Percentiles rank a stretch among this genome's conserved stretches.
Conservation (phyloP, 2,113 vertebrate genomes). For the Laterallus jamaicensis region DNA sequence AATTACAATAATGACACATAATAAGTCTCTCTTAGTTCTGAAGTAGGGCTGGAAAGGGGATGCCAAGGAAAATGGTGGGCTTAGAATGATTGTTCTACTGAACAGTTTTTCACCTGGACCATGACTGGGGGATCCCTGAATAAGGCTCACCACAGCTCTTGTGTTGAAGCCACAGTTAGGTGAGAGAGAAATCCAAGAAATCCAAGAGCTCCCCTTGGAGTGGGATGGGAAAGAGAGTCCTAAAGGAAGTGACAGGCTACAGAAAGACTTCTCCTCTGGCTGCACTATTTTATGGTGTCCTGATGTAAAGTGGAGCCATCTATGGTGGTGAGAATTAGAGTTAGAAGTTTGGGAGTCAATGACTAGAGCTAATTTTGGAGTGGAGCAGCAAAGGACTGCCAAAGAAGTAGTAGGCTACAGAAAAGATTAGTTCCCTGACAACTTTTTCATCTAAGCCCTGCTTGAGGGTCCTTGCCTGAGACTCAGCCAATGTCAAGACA, state of each 20-base stretch:
- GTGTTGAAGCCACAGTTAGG: not conserved
- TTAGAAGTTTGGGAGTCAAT: not conserved
- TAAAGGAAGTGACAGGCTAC: not conserved
- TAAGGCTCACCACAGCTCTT: not conserved
- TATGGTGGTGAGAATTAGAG: not conserved
- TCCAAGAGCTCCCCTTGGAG: not conserved
- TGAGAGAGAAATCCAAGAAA: not conserved
- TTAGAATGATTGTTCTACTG: not conserved
- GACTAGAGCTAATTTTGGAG: not conserved
- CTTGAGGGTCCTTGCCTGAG: not conserved
- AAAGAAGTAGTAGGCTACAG: not conserved
- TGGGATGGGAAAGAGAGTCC: not conserved
- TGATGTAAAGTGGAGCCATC: not conserved
- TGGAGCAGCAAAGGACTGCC: not conserved
- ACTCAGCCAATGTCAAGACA: not conserved
- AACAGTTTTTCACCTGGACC: not conserved
- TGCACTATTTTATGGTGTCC: not conserved
- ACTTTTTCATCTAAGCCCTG: not conserved
- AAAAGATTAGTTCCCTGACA: not conserved
- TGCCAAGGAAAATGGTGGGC: not conserved
- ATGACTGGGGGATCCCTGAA: not conserved
- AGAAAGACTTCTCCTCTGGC: not conserved
- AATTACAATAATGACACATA: not conserved
- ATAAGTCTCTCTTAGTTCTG: not conserved
- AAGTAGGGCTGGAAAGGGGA: not conserved